Conservation (phyloP, 2,113 vertebrate species). For the Willisornis vidua region DNA sequence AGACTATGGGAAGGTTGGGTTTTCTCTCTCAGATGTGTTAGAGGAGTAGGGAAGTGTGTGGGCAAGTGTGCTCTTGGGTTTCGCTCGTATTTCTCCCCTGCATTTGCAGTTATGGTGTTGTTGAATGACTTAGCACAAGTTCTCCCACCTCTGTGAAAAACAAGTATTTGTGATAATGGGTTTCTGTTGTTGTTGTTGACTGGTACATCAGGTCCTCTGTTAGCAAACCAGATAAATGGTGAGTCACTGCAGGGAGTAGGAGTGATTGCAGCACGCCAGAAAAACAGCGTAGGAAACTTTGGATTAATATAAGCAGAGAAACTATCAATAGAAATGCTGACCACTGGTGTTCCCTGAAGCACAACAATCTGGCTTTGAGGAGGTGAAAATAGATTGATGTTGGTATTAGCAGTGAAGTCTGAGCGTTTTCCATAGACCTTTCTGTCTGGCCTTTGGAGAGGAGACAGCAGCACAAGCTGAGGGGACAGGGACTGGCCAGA, state of each 20-base stretch:
- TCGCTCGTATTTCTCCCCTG: not conserved
- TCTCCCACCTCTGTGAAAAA: conserved; percentile 41
- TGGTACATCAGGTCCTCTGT: not conserved
- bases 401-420: not conserved
- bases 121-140: not conserved
- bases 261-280: not conserved
- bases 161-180: conserved; percentile 7
- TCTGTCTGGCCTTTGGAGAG: not conserved
- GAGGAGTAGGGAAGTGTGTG: conserved; percentile 2
- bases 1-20: not conserved
- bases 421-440: rapidly evolving
- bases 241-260: conserved; percentile 39
- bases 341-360: not conserved
- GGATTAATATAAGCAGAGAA: not conserved
- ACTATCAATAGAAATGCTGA: conserved; percentile 39
- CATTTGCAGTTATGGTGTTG: not conserved
- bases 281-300: not conserved
- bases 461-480: rapidly evolving
- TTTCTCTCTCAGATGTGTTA: not conserved
- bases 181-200: conserved; percentile 21
- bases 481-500: rapidly evolving
- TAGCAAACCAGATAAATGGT: conserved; percentile 40
- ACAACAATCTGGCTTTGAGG: not conserved
- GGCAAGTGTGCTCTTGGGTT: conserved; percentile 17
- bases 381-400: not conserved